Conservation (phyloP, 2,113 vertebrate species). For the Atlantisia rogersi region DNA sequence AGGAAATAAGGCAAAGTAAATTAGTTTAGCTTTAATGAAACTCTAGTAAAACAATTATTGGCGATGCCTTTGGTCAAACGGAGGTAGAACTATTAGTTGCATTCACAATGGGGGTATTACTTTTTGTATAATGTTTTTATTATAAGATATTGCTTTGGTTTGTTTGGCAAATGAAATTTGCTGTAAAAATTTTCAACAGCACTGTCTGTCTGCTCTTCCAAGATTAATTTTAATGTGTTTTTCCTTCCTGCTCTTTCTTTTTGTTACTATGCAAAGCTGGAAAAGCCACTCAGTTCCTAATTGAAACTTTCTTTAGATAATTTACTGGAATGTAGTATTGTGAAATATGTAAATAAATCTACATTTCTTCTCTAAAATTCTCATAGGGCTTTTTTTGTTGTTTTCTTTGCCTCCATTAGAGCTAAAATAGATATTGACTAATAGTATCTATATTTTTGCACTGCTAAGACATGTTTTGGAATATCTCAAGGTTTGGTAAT, state of each 20-base stretch:
- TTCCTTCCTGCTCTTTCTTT: neutral
- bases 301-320: neutral
- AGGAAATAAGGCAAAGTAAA: neutral
- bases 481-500: neutral
- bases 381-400: neutral
- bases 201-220: neutral
- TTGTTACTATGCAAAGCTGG: neutral
- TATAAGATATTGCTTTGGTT: neutral
- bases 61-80: slow-evolving; percentile 4
- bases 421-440: neutral
- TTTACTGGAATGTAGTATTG: neutral
- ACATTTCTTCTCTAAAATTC: neutral
- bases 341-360: neutral
- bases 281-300: neutral
- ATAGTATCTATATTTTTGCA: neutral
- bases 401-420: neutral
- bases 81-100: neutral
- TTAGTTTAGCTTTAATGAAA: slow-evolving; percentile 10
- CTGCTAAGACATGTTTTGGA: neutral
- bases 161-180: neutral
- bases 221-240: neutral
- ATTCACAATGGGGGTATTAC: neutral
- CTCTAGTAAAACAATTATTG: slow-evolving; percentile 12
- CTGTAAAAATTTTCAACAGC: neutral
- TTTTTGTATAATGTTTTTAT: neutral